Conservation (phyloP, 2,888 invertebrate genomes). For the Epirrhoe alternata region DNA sequence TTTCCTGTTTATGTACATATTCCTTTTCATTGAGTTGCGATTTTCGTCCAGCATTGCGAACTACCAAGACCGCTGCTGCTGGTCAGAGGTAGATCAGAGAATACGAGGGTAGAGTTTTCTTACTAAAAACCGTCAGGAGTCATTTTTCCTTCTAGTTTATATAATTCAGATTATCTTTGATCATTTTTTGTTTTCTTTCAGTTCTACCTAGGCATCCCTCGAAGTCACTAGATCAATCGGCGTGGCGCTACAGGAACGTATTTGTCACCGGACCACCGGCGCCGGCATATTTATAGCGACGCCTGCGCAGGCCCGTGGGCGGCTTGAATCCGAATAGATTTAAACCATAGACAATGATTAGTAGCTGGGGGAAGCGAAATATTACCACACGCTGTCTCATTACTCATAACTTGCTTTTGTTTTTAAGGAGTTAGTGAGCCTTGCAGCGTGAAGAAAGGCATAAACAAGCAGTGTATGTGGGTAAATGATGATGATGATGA, state of each 20-base stretch:
- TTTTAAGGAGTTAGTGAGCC: not conserved
- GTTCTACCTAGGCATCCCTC: conserved; percentile 30
- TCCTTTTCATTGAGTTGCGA: too few species aligned
- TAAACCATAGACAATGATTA: conserved; percentile 56
- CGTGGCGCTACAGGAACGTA: conserved; percentile 74
- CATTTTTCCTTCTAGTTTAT: too few species aligned
- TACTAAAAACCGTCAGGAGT: too few species aligned
- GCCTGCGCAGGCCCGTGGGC: conserved; percentile 75
- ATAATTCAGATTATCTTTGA: too few species aligned
- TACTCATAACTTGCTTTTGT: conserved; percentile 53
- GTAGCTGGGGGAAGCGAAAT: conserved; percentile 50
- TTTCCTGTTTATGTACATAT: too few species aligned
- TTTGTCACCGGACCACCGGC: conserved; percentile 84
- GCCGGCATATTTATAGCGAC: conserved; percentile 82
- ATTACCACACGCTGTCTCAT: conserved; percentile 45
- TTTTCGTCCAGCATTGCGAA: too few species aligned
- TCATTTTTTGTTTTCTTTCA: not conserved
- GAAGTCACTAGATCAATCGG: conserved; percentile 78
- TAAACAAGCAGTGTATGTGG: too few species aligned
- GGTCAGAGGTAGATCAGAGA: too few species aligned
- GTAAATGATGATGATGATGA: too few species aligned
- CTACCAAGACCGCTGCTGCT: too few species aligned
- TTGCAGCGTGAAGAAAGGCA: not conserved
- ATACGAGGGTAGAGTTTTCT: too few species aligned
- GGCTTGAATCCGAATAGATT: conserved; percentile 59